Percentiles rank a stretch among this genome's conserved stretches.
Conservation (phyloP, 2,888 invertebrate species). For the Arge pagana region DNA sequence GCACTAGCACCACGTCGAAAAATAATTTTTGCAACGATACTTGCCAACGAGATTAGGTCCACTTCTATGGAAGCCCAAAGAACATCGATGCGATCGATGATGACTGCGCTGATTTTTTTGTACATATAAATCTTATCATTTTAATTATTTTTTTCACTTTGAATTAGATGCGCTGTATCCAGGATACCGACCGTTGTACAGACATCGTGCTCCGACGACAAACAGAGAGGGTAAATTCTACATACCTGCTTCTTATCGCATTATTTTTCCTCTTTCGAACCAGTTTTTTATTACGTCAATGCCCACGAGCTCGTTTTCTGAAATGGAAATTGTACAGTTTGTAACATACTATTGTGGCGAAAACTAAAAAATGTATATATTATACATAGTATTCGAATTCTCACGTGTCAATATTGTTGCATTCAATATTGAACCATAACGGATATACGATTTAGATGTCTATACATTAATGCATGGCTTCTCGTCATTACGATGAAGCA, state of each 20-base stretch:
- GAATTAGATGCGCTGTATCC: slow-evolving; percentile 63
- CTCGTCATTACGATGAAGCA: neutral
- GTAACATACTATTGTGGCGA: neutral
- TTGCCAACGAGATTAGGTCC: too few species aligned
- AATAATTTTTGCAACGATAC: too few species aligned
- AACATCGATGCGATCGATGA: too few species aligned
- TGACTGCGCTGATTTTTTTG: slow-evolving; percentile 32
- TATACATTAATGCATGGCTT: neutral
- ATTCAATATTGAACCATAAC: slow-evolving; percentile 17
- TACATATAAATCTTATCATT: slow-evolving; percentile 13
- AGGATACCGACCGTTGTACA: slow-evolving; percentile 60
- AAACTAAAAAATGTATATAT: slow-evolving; percentile 27
- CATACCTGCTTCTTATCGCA: slow-evolving; percentile 7
- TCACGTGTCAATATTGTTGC: slow-evolving; percentile 33
- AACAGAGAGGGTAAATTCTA: slow-evolving; percentile 63
- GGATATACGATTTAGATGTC: too few species aligned
- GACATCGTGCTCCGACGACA: slow-evolving; percentile 59
- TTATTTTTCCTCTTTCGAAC: neutral
- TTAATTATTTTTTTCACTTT: slow-evolving; percentile 36
- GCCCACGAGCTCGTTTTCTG: slow-evolving; percentile 2
- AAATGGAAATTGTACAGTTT: neutral
- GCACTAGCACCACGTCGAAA: too few species aligned
- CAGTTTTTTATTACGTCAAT: too few species aligned
- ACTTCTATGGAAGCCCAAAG: too few species aligned
- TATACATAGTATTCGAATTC: slow-evolving; percentile 11